Percentiles rank a stretch among this genome's conserved stretches.
Evolutionary conservation across 1,140 invertebrate genomes (phyloP).

Genomic region (Phenacoccus solenopsis): DNA sequence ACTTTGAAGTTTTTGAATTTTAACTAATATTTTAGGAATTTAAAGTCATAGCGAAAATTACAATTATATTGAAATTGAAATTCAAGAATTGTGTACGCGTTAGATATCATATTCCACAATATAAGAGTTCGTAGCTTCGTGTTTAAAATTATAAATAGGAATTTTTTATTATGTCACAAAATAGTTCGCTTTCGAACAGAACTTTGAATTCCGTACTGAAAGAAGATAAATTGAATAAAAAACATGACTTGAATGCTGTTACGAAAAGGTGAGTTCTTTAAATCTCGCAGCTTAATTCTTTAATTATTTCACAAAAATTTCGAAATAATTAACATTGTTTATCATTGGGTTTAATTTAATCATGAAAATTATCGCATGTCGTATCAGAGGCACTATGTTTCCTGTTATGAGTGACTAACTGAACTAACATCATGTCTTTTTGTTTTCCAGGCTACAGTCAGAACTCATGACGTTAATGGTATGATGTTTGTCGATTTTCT

Average conservation of each 20-base stretch:
- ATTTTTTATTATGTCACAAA: neutral
- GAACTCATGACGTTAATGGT: slow-evolving; percentile 68
- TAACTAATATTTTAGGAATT: no score
- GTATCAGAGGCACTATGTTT: neutral
- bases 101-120: no score
- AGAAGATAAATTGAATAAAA: neutral
- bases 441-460: slow-evolving; percentile 56
- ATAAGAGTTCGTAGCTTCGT: no score
- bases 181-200: neutral
- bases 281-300: neutral
- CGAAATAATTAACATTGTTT: neutral
- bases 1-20: no score
- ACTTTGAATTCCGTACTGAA: neutral
- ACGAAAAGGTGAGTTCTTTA: slow-evolving; percentile 5
- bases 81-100: no score
- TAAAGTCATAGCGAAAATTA: no score
- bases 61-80: no score
- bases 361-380: neutral
- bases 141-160: no score
- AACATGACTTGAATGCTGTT: slow-evolving; percentile 8
- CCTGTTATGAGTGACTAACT: neutral
- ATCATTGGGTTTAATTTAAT: neutral
- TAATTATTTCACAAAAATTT: neutral
- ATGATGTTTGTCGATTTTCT: slow-evolving; percentile 19
- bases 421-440: slow-evolving; percentile 17